Base-by-base conservation (phyloP, 2,888 invertebrate species). In the Drosophila niveifrons region DNA sequence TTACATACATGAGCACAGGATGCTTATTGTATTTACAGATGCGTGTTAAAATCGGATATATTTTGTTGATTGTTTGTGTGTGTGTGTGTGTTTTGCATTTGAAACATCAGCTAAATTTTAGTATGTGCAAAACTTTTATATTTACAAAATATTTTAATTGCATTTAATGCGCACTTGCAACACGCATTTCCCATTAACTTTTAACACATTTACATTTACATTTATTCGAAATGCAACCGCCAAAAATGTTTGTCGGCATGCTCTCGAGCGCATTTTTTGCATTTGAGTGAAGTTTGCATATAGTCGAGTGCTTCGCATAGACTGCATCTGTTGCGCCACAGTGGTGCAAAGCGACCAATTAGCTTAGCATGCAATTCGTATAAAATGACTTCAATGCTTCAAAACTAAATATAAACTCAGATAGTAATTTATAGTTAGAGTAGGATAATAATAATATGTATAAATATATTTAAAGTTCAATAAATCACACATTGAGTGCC, bases 241-340 rank as follows among this genome's bases (percentile, higher is more conserved):
- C 61, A 34, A 58, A 34, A 52, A 11, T 47, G n/a, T 39, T 64
- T 29, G 36, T 43, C 61, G 72, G 73, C 53, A 34, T 53, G 3
- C 44, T 36, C 44, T 36, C 15, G 56, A 18, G 36, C 46, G 18
- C 18, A 23, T 31, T 15, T 3, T 28, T 23, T 23, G 23, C 36
- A 36, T 11, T 46, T 28, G 70, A 73, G 66, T 58, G 41, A 7
- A 62, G 46, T 44, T 58, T 8, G 11, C 36, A 55, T 53, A 57
- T 63, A 75, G 71, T 71, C 41, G 62, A 59, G 58, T 70, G 58
- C 58, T 31, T 50, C 50, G 50, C 7, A 17, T n/a, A 31, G 31
- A 36, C 41, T 17, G 63, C 75, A 75, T 39, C 75, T 75, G 72
- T 75, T 75, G 75, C 75, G 61, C 58, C 31, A 75, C 75, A 58